Base-by-base conservation (phyloP, 2,888 invertebrate species). In the Allolobophora icterica region DNA sequence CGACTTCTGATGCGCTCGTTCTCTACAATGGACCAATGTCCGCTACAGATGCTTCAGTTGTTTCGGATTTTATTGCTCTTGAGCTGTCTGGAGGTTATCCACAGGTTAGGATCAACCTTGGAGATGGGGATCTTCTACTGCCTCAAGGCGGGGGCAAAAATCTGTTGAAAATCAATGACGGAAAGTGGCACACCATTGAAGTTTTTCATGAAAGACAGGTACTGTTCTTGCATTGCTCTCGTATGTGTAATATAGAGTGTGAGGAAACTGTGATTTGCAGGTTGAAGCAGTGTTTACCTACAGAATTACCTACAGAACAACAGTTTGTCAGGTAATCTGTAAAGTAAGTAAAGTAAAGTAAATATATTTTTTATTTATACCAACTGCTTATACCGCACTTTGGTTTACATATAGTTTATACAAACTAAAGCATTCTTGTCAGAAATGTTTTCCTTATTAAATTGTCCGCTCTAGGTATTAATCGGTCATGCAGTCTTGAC, bases 121-220 rank as follows among this genome's bases (percentile, higher is more conserved):
- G 93, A 19, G 91, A 92, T 40, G 93, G 92, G 19, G 92, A 91
- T 35, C 83, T 92, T 52, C 40, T 30, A 1, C 91, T 92, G 17
- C 40, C 52, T 21, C 34, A 92, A 15, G 83, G 34, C 34, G 91
- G 90, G 6, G 19, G 13, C 33, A 92, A 94, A 91, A 93, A 90
- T 42, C 92, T 94, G 90, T 92, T 93, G 17, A 24, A 84, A 5
- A 96, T 99, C 92, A 98, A 98, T 94, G 99, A 99, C 95, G 99
- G 99, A 15, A 98, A 98, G 95, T 99, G 99, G 99, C 99, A 99
- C 96, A 91, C 92, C 21, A 96, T 99, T 91, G 99, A 99, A 95
- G 97, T 99, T 93, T 98, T 98, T 95, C 93, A 94, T 30, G 92
- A 93, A 45, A 94, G 94, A 92, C 94, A 93, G 94, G 95, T 95